Evolutionary conservation across 2,888 invertebrate genomes (phyloP), one percentile per base, ranked within the genome.

Genomic region (Drosophila affinis): DNA sequence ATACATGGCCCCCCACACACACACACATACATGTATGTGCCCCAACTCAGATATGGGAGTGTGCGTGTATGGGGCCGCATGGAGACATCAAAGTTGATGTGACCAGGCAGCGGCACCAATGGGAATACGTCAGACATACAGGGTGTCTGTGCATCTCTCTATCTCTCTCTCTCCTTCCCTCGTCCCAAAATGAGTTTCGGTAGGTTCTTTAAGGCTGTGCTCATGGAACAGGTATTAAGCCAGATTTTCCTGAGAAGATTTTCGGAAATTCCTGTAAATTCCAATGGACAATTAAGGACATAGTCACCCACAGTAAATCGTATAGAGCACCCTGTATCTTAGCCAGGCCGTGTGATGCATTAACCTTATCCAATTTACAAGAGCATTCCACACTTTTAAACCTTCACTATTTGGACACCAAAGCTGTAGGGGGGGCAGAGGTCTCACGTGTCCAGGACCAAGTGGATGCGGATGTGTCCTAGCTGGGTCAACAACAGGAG

Each of bases 81-180:
- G 91, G 91, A 89, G 90, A 91, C 91, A 91, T 91, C 89, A 91
- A 90, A 90, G 84, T 91, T 90, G 89, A 91, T 91, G 87, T 87
- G 87, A 47, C 72, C 79, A 82, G 75, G 83, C 79, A 70, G 34
- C 65, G 64, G 59, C 58, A 62, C 56, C 62, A 76, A 49, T 68
- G 60, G 68, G 61, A 62, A 51, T 62, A 59, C 39, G 34, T 14
- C 68, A 47, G 39, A 51, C n/a, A 72, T 72, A 72, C 72, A 65
- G 67, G 73, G 73, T 72, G 39, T 48, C 17, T 14, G 34, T 34
- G 34, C 34, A 34, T 10, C 34, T 12, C 32, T 12, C 10, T 32
- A 9, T 10, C 32, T 29, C 9, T 10, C 32, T 29, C 9, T 29
- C 29, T 10, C 32, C 10, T 3, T 32, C 32, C 10, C 10, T 10